Evolutionary conservation across 2,888 invertebrate species (phyloP).

Genomic region (Zhuqinia jingwanae): DNA sequence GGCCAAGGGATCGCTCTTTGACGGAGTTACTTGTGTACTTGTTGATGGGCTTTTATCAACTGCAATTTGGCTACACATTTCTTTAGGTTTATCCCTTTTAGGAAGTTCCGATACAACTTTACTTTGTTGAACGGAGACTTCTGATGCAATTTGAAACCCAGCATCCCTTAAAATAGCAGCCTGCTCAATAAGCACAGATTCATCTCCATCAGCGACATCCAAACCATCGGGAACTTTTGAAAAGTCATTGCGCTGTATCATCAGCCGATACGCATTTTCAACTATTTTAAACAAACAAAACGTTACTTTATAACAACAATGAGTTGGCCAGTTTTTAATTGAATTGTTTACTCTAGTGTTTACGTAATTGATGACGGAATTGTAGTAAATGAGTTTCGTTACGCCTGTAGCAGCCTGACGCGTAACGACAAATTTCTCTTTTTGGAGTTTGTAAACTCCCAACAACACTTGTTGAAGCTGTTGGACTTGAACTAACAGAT

Average conservation of each 20-base stretch:
- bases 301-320: background rate
- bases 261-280: conserved; percentile 84
- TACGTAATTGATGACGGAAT: conserved; percentile 90
- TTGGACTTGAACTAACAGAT: too few relatives aligned
- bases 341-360: conserved; percentile 80
- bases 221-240: conserved; percentile 82
- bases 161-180: conserved; percentile 83
- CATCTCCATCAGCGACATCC: conserved; percentile 81
- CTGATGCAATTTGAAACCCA: conserved; percentile 32
- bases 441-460: too few relatives aligned
- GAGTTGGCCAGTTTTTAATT: background rate
- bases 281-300: conserved; percentile 82
- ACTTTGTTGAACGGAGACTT: too few relatives aligned
- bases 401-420: conserved; percentile 89
- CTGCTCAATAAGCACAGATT: conserved; percentile 84
- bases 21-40: too few relatives aligned
- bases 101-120: too few relatives aligned
- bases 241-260: conserved; percentile 80
- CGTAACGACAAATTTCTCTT: conserved; percentile 86
- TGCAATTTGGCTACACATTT: too few relatives aligned
- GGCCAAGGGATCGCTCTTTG: conserved; percentile 28
- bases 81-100: too few relatives aligned
- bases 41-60: too few relatives aligned
- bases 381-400: conserved; percentile 93
- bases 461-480: too few relatives aligned